Conservation (phyloP, 1,140 invertebrate genomes). For the Steinernema feltiae region DNA sequence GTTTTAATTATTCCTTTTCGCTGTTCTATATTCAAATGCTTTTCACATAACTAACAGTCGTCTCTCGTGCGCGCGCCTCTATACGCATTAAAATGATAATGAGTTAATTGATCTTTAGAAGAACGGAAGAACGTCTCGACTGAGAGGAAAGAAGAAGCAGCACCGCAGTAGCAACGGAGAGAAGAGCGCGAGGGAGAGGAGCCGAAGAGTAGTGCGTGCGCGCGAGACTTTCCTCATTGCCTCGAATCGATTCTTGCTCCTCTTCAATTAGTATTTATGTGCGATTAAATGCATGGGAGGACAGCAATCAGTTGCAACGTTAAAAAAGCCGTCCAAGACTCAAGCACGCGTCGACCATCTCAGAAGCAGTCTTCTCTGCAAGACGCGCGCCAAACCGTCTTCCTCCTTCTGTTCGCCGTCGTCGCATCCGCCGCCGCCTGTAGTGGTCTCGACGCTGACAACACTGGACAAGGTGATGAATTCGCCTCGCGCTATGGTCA, state of each 20-base stretch:
- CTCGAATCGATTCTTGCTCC: conserved; percentile 6
- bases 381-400: background rate
- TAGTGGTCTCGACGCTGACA: background rate
- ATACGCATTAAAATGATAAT: background rate
- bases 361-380: background rate
- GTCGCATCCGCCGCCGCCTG: background rate
- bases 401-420: background rate
- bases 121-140: background rate
- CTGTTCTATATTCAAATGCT: too few relatives aligned
- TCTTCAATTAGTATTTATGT: conserved; percentile 12
- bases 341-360: background rate
- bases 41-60: too few relatives aligned
- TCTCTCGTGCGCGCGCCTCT: too few relatives aligned
- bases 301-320: conserved; percentile 13
- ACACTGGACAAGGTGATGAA: background rate
- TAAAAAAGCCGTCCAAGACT: conserved; percentile 5
- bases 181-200: background rate
- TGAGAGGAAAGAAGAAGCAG: background rate
- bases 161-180: background rate
- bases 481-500: conserved; percentile 7
- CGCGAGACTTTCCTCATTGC: background rate
- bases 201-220: background rate
- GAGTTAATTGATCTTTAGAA: conserved; percentile 5
- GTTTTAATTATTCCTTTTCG: too few relatives aligned
- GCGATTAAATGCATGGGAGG: conserved; percentile 15